Evolutionary conservation across 2,797 vertebrate genomes (phyloP).

Genomic region (Scarus forsteni): DNA sequence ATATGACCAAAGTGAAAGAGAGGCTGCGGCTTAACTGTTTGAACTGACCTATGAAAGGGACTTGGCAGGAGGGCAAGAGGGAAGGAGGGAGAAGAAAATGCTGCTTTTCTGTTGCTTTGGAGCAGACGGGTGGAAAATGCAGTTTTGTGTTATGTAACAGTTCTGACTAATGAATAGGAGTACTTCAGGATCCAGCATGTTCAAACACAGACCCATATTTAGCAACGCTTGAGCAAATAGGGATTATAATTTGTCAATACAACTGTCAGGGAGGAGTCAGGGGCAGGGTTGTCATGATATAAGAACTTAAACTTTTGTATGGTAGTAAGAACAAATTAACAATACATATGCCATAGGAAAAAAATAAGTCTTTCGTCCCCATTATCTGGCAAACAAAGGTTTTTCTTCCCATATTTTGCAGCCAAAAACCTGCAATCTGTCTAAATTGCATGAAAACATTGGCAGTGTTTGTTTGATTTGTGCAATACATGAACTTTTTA

Average conservation of each 20-base stretch:
- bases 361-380: too few relatives aligned
- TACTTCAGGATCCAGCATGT: neutral
- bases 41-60: slow-evolving; percentile 35
- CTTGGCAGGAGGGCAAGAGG: slow-evolving; percentile 45
- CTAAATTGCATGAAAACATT: too few relatives aligned
- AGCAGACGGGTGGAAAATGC: slow-evolving; percentile 56
- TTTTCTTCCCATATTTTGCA: too few relatives aligned
- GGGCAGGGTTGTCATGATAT: too few relatives aligned
- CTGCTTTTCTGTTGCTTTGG: slow-evolving; percentile 44
- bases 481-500: too few relatives aligned
- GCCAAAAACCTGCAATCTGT: too few relatives aligned
- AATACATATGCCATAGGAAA: too few relatives aligned
- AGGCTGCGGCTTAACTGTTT: slow-evolving; percentile 10
- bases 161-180: slow-evolving; percentile 10
- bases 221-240: neutral
- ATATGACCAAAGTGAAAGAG: slow-evolving; percentile 48
- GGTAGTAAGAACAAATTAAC: too few relatives aligned
- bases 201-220: neutral
- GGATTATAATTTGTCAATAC: neutral
- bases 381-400: too few relatives aligned
- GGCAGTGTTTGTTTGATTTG: too few relatives aligned
- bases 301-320: too few relatives aligned
- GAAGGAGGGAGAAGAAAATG: slow-evolving; percentile 33
- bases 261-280: too few relatives aligned
- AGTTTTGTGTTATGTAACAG: slow-evolving; percentile 47